A percentile compares a stretch with the other conserved stretches of the same genome.
phyloP scores from a whole-genome alignment of 2,888 invertebrate species.

The Diploptera punctata region DNA sequence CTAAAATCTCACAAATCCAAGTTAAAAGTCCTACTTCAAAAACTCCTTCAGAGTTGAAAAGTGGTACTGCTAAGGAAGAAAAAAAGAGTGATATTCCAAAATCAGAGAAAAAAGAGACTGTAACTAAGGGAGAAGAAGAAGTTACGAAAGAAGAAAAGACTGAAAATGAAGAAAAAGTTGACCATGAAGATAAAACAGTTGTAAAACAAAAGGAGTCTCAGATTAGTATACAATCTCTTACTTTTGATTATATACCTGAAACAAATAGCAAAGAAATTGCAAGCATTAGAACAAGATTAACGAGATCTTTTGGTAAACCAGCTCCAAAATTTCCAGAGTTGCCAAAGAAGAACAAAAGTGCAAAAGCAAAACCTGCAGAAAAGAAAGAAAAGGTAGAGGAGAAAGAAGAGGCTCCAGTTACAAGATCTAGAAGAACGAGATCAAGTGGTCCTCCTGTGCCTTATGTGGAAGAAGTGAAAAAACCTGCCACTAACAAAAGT shows the following conservation, averaged over 20 bases:
- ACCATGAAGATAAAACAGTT: background rate
- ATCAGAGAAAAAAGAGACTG: too few relatives aligned
- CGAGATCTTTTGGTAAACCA: background rate
- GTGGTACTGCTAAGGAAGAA: too few relatives aligned
- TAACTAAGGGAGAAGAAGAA: background rate
- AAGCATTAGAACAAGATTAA: background rate
- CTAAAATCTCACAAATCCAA: too few relatives aligned
- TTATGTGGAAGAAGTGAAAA: background rate
- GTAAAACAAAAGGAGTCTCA: background rate
- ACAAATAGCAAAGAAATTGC: background rate
- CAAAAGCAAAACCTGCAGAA: background rate
- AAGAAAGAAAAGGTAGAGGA: too few relatives aligned
- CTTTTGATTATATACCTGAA: constrained; percentile 19
- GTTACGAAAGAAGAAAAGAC: background rate
- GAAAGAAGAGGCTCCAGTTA: constrained; percentile 18
- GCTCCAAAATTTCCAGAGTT: background rate
- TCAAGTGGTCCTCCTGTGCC: background rate
- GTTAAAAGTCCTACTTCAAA: too few relatives aligned
- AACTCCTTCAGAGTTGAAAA: too few relatives aligned
- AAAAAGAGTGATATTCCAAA: too few relatives aligned
- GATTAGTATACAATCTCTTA: constrained; percentile 4
- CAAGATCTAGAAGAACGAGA: constrained; percentile 1
- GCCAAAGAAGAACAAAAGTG: background rate
- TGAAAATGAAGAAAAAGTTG: background rate
- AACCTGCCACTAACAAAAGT: background rate